Conservation (phyloP, 2,797 vertebrate species). For the Calcarius lapponicus region DNA sequence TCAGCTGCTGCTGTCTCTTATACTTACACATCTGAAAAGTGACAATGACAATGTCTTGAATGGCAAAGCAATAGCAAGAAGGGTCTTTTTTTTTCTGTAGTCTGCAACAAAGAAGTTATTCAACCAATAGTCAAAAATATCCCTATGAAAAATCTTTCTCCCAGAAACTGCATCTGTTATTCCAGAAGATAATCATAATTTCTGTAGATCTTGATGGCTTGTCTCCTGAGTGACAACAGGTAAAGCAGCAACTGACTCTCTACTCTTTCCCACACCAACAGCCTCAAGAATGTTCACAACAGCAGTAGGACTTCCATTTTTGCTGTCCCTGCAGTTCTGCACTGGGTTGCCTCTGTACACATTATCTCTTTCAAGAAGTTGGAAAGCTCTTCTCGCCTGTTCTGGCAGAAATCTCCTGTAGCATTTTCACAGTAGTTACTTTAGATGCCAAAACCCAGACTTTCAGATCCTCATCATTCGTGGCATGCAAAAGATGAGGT, state of each 20-base stretch:
- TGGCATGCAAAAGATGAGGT: background rate
- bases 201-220: background rate
- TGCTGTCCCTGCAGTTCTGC: background rate
- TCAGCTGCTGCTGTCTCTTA: constrained; percentile 67
- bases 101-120: constrained; percentile 24
- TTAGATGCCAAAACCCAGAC: background rate
- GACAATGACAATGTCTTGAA: constrained; percentile 56
- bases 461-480: background rate
- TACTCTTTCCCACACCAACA: background rate
- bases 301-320: background rate
- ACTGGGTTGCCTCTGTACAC: background rate
- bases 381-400: background rate
- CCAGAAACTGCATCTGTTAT: background rate
- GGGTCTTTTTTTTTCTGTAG: background rate
- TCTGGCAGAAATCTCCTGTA: background rate
- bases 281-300: background rate
- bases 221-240: background rate
- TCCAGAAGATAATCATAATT: background rate
- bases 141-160: background rate
- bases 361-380: background rate
- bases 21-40: constrained; percentile 52
- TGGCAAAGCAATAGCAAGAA: background rate
- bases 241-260: background rate
- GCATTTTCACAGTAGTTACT: background rate
- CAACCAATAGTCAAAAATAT: background rate